A percentile compares a stretch with the other conserved stretches of the same genome.
These are phyloP conservation scores for Procambarus virginalis DNA, from an alignment of 1,140 invertebrate species.

Conservation along the genomic window DNA sequence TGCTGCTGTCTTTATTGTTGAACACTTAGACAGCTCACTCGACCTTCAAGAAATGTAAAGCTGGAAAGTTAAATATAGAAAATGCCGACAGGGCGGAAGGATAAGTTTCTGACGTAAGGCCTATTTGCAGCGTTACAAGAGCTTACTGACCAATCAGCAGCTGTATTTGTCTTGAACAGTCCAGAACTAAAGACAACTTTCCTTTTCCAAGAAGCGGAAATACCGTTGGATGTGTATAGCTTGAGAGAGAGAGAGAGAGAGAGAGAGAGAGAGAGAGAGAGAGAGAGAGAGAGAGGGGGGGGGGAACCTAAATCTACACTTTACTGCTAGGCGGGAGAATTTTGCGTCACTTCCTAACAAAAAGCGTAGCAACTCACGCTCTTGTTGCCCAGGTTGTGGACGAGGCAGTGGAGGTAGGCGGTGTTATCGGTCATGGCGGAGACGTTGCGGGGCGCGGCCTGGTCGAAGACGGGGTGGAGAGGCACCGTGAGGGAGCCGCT, in stretches of 20 bases:
- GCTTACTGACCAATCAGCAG: too few species aligned
- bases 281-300: background rate
- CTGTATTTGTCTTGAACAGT: too few species aligned
- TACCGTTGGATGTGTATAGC: background rate
- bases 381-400: constrained; percentile 29
- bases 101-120: too few species aligned
- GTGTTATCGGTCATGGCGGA: constrained; percentile 17
- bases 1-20: too few species aligned
- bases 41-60: too few species aligned
- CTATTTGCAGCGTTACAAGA: too few species aligned
- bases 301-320: background rate
- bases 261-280: background rate
- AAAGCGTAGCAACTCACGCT: constrained; percentile 1
- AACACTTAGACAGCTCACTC: too few species aligned
- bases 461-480: constrained; percentile 17
- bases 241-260: too few species aligned
- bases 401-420: constrained; percentile 30
- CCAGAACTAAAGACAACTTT: too few species aligned
- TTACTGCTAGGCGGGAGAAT: background rate
- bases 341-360: background rate
- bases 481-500: background rate
- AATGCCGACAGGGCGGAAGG: too few species aligned
- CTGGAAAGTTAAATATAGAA: too few species aligned
- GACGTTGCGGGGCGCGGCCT: constrained; percentile 37
- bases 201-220: too few species aligned